Evolutionary conservation across 2,113 vertebrate species (phyloP).

Genomic region (Seriola quinqueradiata): DNA sequence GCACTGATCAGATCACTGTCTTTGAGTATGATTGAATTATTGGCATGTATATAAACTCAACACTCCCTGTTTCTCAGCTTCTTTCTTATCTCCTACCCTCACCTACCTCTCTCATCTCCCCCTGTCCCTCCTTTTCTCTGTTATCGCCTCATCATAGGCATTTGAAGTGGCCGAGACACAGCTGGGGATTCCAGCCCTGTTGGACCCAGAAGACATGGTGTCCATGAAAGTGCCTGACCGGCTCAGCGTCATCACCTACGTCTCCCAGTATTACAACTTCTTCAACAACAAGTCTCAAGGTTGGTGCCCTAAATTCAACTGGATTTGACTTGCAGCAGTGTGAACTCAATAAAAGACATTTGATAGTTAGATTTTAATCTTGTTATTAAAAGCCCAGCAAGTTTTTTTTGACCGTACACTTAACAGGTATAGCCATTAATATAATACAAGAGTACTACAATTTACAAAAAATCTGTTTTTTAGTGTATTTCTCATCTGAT

Average conservation of each 20-base stretch:
- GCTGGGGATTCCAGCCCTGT: constrained; percentile 94
- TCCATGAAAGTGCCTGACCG: constrained; percentile 96
- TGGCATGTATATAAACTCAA: not conserved
- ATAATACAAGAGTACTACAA: no score
- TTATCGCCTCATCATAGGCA: constrained; percentile 81
- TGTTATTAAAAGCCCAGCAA: not conserved
- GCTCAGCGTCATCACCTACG: constrained; percentile 96
- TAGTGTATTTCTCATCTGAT: not conserved
- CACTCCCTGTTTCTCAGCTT: not conserved
- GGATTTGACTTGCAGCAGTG: not conserved
- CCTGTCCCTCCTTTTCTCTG: not conserved
- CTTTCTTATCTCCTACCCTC: not conserved
- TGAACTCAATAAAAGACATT: not conserved
- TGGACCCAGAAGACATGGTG: constrained; percentile 98
- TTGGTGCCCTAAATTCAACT: constrained; percentile 22
- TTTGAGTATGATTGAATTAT: not conserved
- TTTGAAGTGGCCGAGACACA: constrained; percentile 95
- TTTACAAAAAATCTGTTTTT: not conserved
- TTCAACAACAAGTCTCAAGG: constrained; percentile 88
- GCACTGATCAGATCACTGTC: not conserved
- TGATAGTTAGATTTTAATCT: not conserved
- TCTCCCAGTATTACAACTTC: constrained; percentile 98
- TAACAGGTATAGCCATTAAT: not conserved
- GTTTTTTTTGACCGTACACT: not conserved
- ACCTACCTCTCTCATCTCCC: no score